Evolutionary conservation across 2,113 vertebrate species (phyloP).

Genomic region (Archocentrus centrarchus): DNA sequence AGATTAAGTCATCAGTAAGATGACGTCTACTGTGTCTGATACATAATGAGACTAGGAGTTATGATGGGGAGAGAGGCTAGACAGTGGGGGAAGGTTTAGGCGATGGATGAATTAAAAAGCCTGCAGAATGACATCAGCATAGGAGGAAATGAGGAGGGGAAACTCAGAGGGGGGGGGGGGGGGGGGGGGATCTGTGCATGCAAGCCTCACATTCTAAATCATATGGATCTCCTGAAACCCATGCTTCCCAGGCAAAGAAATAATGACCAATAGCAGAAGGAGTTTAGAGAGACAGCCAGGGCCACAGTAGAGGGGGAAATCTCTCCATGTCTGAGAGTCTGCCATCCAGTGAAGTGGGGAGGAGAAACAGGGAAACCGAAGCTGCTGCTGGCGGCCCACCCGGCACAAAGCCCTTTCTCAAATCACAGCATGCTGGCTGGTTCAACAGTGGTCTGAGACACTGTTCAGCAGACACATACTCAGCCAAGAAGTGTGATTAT

Average conservation of each 20-base stretch:
- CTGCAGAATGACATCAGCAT: constrained; percentile 78
- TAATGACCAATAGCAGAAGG: constrained; percentile 45
- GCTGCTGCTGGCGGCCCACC: constrained; percentile 64
- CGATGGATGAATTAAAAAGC: constrained; percentile 66
- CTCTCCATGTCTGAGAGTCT: constrained; percentile 62
- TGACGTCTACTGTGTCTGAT: constrained; percentile 65
- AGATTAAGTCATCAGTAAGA: constrained; percentile 74
- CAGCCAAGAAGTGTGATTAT: constrained; percentile 66
- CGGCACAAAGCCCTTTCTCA: constrained; percentile 69
- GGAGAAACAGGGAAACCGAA: constrained; percentile 69
- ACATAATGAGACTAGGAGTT: constrained; percentile 56
- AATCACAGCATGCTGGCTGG: constrained; percentile 57
- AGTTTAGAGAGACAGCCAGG: constrained; percentile 52
- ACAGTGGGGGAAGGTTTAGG: constrained; percentile 53
- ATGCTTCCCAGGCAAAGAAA: constrained; percentile 46
- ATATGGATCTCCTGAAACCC: constrained; percentile 43
- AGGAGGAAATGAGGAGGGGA: constrained; percentile 49
- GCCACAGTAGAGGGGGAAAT: constrained; percentile 20
- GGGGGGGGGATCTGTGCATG: constrained; percentile 27
- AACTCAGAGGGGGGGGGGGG: neutral
- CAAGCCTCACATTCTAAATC: constrained; percentile 69
- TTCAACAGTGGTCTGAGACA: constrained; percentile 42
- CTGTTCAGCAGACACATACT: constrained; percentile 49
- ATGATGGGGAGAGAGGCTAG: constrained; percentile 54
- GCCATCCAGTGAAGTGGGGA: constrained; percentile 48